Evolutionary conservation across 2,797 vertebrate genomes (phyloP), one percentile per base, ranked within the genome.

Genomic region (Smutsia temminckii): DNA sequence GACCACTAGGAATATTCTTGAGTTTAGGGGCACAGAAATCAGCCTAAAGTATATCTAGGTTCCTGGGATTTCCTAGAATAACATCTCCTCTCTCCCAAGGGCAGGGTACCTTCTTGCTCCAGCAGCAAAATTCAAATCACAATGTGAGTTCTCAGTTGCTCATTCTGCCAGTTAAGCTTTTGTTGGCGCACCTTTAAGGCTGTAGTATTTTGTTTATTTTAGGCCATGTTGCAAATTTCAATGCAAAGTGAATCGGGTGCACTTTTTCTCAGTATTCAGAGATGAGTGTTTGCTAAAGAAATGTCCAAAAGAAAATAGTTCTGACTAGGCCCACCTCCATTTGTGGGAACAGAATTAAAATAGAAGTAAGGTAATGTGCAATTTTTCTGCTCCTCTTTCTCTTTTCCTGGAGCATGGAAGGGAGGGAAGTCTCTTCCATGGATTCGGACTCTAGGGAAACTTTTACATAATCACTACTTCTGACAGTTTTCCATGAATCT

Each of bases 401-500:
- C 46, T 59, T 79, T 94, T 93, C 80, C 20, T 69, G 27, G 69
- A 93, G 34, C 53, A 1, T 42, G 59, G 25, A 80, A 88, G 46
- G 84, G 86, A 94, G 46, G 49, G 46, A 92, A 80, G 6, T 21
- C 37, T 88, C 68, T 87, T 90, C 40, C 9, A 25, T 66, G 34
- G 6, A 90, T 92, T 93, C 57, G 71, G 78, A 92, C 68, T 68
- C 63, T 68, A 37, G 79, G 96, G 92, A 96, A 92, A 95, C 23
- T 91, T 86, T 74, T 93, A 93, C 23, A 27, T 87, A 92, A 96
- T 78, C 68, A 79, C 81, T 61, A 34, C 86, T 95, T 91, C n/a
- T 87, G 91, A 97, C 84, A 91, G 63, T 55, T 95, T 84, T 93
- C 71, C 92, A 89, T 59, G 77, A 95, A 89, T 89, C 93, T 94